Conservation (phyloP, 2,888 invertebrate genomes). For the Scaptomyza parva region DNA sequence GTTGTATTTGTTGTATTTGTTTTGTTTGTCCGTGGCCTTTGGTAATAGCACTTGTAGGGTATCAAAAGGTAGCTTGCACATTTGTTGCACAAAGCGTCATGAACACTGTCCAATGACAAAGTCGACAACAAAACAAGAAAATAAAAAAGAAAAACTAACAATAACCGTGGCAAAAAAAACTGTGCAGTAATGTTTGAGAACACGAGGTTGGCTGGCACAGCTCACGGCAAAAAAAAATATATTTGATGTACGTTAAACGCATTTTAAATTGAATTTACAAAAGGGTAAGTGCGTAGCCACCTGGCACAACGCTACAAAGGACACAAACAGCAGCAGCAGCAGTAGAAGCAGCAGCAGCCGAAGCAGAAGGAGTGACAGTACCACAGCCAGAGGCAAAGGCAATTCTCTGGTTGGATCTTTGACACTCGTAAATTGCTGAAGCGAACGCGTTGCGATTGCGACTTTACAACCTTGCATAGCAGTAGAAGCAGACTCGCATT, state of each 20-base stretch:
- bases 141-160: constrained; percentile 5
- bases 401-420: constrained; percentile 3
- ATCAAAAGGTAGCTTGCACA: constrained; percentile 53
- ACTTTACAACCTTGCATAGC: constrained; percentile 5
- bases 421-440: constrained; percentile 63
- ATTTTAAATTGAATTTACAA: constrained; percentile 74
- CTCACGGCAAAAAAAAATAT: constrained; percentile 45
- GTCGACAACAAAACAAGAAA: constrained; percentile 5
- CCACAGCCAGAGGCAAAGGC: too few relatives aligned
- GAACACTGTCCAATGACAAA: constrained; percentile 39
- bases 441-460: constrained; percentile 23
- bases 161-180: constrained; percentile 1
- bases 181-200: constrained; percentile 23
- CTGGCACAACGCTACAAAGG: not conserved
- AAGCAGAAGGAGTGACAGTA: not conserved
- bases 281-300: constrained; percentile 37
- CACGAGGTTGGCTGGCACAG: constrained; percentile 16
- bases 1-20: too few relatives aligned
- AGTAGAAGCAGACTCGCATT: constrained; percentile 5
- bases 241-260: constrained; percentile 65
- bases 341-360: too few relatives aligned
- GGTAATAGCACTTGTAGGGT: constrained; percentile 69
- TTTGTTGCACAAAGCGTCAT: constrained; percentile 24
- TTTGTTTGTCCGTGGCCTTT: constrained; percentile 36
- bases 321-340: not conserved